phyloP scores from a whole-genome alignment of 2,113 vertebrate genomes.

The Neomonachus schauinslandi region DNA sequence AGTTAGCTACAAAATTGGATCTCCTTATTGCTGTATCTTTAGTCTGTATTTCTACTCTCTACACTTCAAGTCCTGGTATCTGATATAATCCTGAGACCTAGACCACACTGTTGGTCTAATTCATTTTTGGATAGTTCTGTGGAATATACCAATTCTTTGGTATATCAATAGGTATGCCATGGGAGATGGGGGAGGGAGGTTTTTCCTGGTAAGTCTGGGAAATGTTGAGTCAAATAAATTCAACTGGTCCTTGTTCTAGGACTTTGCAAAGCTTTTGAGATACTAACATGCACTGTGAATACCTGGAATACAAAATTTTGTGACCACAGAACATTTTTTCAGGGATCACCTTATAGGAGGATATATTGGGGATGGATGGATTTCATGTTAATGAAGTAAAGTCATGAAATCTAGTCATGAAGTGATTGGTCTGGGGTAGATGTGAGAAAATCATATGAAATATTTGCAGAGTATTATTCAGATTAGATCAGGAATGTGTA shows the following conservation, averaged over 20 bases:
- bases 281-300: neutral
- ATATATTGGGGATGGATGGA: neutral
- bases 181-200: neutral
- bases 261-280: neutral
- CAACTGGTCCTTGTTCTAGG: neutral
- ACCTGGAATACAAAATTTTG: neutral
- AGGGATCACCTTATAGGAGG: neutral
- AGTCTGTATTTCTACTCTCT: neutral
- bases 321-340: neutral
- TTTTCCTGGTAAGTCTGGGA: neutral
- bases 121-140: conserved; percentile 17
- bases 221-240: conserved; percentile 40
- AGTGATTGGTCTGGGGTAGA: conserved; percentile 22
- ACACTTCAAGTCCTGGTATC: conserved; percentile 15
- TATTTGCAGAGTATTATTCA: conserved; percentile 63
- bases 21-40: neutral
- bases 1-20: conserved; percentile 29
- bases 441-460: conserved; percentile 46
- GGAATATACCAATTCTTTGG: neutral
- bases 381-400: conserved; percentile 63
- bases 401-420: conserved; percentile 47
- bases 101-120: neutral
- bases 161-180: neutral
- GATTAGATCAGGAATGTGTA: conserved; percentile 59
- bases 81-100: neutral